phyloP scores from a whole-genome alignment of 2,113 vertebrate genomes.

The Nyctereutes procyonoides region DNA sequence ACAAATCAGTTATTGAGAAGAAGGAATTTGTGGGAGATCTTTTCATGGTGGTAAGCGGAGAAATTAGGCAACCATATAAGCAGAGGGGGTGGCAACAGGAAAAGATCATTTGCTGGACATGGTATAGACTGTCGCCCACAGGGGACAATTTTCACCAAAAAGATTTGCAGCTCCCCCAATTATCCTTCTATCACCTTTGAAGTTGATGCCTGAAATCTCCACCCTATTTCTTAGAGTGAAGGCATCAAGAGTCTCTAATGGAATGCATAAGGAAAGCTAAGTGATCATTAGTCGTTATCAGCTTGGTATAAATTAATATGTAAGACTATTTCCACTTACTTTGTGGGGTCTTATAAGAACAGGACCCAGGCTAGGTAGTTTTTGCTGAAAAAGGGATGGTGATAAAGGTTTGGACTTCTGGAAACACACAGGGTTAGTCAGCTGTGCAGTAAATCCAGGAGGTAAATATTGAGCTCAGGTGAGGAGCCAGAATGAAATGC shows the following conservation, averaged over 20 bases:
- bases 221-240: not conserved
- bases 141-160: not conserved
- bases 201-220: not conserved
- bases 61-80: not conserved
- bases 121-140: rapidly evolving
- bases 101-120: not conserved
- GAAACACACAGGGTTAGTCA: not conserved
- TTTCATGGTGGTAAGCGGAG: not conserved
- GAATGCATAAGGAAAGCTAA: not conserved
- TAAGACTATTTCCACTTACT: not conserved
- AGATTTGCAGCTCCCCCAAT: not conserved
- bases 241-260: not conserved
- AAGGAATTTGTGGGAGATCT: not conserved
- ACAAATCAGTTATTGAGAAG: not conserved
- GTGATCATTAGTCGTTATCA: not conserved
- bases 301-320: not conserved
- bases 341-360: rapidly evolving
- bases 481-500: not conserved
- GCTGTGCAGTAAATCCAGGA: rapidly evolving
- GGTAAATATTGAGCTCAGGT: not conserved
- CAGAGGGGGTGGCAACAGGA: not conserved
- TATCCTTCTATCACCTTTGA: not conserved
- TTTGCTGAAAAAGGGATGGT: not conserved
- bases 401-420: not conserved
- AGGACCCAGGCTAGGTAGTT: too few relatives aligned